These are phyloP conservation scores for Lordiphosa collinella DNA, from an alignment of 1,140 invertebrate genomes.

Conservation along the genomic window DNA sequence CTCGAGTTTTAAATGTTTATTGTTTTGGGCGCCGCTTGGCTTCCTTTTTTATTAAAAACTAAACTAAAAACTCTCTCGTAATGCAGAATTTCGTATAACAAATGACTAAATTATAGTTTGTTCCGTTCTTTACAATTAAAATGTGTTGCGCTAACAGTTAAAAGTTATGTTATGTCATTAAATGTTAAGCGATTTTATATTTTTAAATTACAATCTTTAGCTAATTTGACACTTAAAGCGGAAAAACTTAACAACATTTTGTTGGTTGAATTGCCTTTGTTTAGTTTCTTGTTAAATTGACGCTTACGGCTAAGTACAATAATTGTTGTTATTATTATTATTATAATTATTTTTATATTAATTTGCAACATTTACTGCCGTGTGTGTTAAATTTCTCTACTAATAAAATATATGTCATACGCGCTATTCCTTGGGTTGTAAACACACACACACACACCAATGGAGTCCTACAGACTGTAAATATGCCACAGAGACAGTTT, in stretches of 20 bases:
- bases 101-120: slow-evolving; percentile 38
- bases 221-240: slow-evolving; percentile 79
- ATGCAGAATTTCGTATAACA: slow-evolving; percentile 42
- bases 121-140: slow-evolving; percentile 17
- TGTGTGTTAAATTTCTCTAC: slow-evolving; percentile 63
- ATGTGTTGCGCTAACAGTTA: slow-evolving; percentile 65
- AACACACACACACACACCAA: slow-evolving; percentile 32
- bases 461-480: slow-evolving; percentile 27
- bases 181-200: slow-evolving; percentile 57
- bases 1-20: slow-evolving; percentile 5
- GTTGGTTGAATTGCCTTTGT: slow-evolving; percentile 56
- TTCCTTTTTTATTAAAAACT: slow-evolving; percentile 42
- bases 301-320: slow-evolving; percentile 60
- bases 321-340: slow-evolving; percentile 35
- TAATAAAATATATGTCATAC: slow-evolving; percentile 74
- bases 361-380: slow-evolving; percentile 35
- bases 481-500: slow-evolving; percentile 31
- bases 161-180: slow-evolving; percentile 55
- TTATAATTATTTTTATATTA: slow-evolving; percentile 31
- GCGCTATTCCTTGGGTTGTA: slow-evolving; percentile 29
- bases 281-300: slow-evolving; percentile 49
- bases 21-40: not conserved
- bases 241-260: slow-evolving; percentile 77
- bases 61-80: slow-evolving; percentile 35
- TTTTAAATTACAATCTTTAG: slow-evolving; percentile 69